These are phyloP conservation scores for Spheniscus humboldti DNA, from an alignment of 2,797 vertebrate genomes.

Conservation along the genomic window DNA sequence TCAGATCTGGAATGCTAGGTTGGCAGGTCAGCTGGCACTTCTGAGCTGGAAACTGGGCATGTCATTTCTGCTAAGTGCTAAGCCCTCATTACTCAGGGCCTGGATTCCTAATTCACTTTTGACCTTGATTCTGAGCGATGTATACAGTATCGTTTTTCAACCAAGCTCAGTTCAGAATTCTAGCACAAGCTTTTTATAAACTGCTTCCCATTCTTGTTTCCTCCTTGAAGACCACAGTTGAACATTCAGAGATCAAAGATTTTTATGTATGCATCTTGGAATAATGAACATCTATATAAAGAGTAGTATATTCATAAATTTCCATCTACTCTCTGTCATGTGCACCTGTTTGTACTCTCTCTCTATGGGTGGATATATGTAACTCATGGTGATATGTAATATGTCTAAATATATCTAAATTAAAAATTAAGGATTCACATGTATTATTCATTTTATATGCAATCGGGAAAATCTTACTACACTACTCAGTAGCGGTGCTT, in stretches of 20 bases:
- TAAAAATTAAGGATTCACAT: slow-evolving; percentile 12
- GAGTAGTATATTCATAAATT: slow-evolving; percentile 14
- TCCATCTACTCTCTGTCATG: slow-evolving; percentile 21
- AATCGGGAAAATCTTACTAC: background rate
- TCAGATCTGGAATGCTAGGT: slow-evolving; percentile 48
- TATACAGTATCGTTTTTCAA: slow-evolving; percentile 54
- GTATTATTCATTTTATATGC: background rate
- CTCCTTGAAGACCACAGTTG: slow-evolving; percentile 24
- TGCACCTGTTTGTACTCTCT: slow-evolving; percentile 34
- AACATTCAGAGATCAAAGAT: slow-evolving; percentile 42
- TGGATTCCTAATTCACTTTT: slow-evolving; percentile 59
- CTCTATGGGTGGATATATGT: background rate
- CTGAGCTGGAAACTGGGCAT: slow-evolving; percentile 52
- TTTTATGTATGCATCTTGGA: background rate
- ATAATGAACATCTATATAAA: slow-evolving; percentile 35
- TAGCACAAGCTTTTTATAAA: slow-evolving; percentile 44
- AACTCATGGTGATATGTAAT: background rate
- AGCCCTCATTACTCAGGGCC: slow-evolving; percentile 50
- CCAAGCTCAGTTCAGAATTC: background rate
- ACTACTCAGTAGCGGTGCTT: background rate
- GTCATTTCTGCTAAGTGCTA: slow-evolving; percentile 60
- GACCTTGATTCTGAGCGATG: slow-evolving; percentile 56
- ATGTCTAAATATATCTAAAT: background rate
- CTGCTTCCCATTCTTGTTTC: slow-evolving; percentile 55
- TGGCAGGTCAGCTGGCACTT: slow-evolving; percentile 65